Base-by-base conservation (phyloP, 37 sponge, comb jelly and placozoan species). In the Chondrosia reniformis region DNA sequence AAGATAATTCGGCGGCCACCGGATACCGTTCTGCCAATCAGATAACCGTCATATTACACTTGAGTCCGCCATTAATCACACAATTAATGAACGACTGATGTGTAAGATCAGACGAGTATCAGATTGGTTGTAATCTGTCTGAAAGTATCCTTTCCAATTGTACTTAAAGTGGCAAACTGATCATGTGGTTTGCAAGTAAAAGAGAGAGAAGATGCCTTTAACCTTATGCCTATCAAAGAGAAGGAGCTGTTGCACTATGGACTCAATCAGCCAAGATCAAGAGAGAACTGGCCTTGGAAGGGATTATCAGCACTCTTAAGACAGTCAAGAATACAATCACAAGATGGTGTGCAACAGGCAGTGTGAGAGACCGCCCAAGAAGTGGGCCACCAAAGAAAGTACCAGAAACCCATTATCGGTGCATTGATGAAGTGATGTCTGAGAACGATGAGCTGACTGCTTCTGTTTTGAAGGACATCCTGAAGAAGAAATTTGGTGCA, bases 371-470 rank as follows among this genome's bases (percentile, higher is more conserved):
- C 58, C 27, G 58, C 58, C 58, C 58, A 3, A 56, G 58, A 28
- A 56, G 58, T 56, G 58, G 6, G 27, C 58, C 58, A 28, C 58
- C 58, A 56, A 24, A 8, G 58, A 56, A 56, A 28, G 58, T 56
- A 28, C 58, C 58, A 56, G 58, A 56, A 3, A 28, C 9, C 3
- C 58, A 56, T 56, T 6, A 56, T 28, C 3, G 7, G 4, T 56
- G 58, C 27, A 56, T 56, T 56, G 58, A 6, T 56, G 58, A 56
- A 28, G 6, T 28, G 27, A 56, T 56, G 58, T 24, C 58, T 28
- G 58, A 56, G 8, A 55, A 55, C 45, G 67, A 76, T 44, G 77
- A 83, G 54, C 41, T 83, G 54, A 76, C 84, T 28, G 72, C 77
- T 2, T 24, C 75, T 17, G 22, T 45, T 31, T n/a, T 83, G 8